Evolutionary conservation across 1,140 invertebrate genomes (phyloP).

Genomic region (Cardiocondyla obscurior): DNA sequence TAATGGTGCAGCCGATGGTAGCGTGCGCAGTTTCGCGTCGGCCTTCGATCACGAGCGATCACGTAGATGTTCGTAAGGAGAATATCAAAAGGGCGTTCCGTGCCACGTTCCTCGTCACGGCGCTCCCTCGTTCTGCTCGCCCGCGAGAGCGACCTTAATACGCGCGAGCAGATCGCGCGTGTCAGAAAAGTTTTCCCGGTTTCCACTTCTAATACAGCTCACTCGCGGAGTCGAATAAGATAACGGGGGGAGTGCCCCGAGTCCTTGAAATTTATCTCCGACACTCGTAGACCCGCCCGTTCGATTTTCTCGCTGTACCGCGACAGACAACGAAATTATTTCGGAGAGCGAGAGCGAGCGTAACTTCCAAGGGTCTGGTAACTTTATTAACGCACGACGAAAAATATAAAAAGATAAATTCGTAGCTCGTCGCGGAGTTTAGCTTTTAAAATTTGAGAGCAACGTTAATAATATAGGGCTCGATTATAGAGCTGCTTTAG

Average conservation of each 20-base stretch:
- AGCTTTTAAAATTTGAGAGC: not conserved
- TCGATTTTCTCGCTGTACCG: not conserved
- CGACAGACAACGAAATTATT: constrained; percentile 11
- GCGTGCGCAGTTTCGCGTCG: constrained; percentile 52
- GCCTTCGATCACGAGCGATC: constrained; percentile 63
- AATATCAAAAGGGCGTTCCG: constrained; percentile 68
- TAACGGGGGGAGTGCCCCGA: not conserved
- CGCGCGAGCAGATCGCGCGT: constrained; percentile 29
- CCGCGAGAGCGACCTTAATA: not conserved
- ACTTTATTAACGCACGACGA: not conserved
- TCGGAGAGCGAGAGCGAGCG: not conserved
- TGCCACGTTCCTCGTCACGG: constrained; percentile 34
- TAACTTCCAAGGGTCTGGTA: too few relatives aligned
- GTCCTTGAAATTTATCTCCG: constrained; percentile 17
- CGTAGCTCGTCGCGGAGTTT: not conserved
- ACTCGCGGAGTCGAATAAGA: constrained; percentile 18
- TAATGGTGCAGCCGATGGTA: constrained; percentile 49
- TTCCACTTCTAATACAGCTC: not conserved
- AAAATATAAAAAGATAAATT: not conserved
- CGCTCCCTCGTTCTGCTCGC: not conserved
- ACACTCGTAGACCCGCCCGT: not conserved
- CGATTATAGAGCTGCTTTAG: too few relatives aligned
- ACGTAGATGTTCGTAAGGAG: constrained; percentile 60
- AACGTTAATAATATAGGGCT: too few relatives aligned
- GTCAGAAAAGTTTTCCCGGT: constrained; percentile 46